These are phyloP conservation scores for Nephrotoma appendiculata DNA, from an alignment of 2,888 invertebrate species.

Conservation along the genomic window DNA sequence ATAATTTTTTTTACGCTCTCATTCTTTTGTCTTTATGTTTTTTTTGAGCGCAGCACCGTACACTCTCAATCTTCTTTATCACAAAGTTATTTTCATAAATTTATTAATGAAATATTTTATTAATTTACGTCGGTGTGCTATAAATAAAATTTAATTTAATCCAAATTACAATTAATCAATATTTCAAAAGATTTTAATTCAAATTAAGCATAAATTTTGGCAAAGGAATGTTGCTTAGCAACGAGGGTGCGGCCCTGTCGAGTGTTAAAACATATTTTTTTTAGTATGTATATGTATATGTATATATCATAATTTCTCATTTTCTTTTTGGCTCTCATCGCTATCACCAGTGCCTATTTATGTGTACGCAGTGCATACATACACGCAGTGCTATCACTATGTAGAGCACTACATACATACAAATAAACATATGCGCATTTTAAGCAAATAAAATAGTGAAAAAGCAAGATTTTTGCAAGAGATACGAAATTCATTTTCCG, in stretches of 20 bases:
- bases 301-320: not conserved
- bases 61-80: not conserved
- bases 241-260: slow-evolving; percentile 13
- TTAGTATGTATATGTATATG: too few relatives aligned
- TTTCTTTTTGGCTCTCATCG: not conserved
- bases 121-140: not conserved
- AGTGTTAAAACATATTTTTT: not conserved
- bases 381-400: too few relatives aligned
- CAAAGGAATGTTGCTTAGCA: slow-evolving; percentile 11
- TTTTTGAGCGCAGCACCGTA: not conserved
- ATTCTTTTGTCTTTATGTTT: not conserved
- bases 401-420: not conserved
- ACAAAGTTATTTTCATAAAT: not conserved
- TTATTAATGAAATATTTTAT: not conserved
- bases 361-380: too few relatives aligned
- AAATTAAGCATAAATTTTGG: not conserved
- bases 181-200: not conserved
- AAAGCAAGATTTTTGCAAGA: not conserved
- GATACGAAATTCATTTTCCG: not conserved
- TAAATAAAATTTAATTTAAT: not conserved
- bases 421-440: not conserved
- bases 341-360: too few relatives aligned
- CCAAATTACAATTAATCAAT: not conserved
- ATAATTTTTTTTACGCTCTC: not conserved
- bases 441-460: not conserved